Base-by-base conservation (phyloP, 2,888 invertebrate genomes). In the Drosophila pseudotakahashii region DNA sequence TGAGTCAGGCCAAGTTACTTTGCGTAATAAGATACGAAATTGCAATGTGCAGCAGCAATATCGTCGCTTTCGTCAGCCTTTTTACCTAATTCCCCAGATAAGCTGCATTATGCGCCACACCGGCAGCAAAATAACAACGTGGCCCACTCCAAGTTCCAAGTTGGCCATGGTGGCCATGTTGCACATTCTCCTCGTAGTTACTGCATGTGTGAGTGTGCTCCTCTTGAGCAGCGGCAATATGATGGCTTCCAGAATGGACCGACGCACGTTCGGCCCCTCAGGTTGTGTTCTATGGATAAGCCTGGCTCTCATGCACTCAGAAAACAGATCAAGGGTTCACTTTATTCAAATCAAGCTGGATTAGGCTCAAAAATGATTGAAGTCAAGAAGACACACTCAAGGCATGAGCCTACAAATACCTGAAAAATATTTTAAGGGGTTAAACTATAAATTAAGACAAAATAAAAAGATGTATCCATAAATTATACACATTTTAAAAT, bases 41-140 rank as follows among this genome's bases (percentile, higher is more conserved):
- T 87, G 87, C 87, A 85, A 76, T 86, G 78, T 86, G 60, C 42
- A 47, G 45, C 9, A 45, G 57, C 16, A 51, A 39, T 66, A 70
- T 41, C 61, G 63, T 60, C 71, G 75, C 84, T 86, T 84, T 84
- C 83, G 89, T 86, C 80, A 79, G 83, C 77, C 62, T 63, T 68
- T 77, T 71, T 76, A 88, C 76, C 84, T 89, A 85, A 85, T 89
- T 84, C 81, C 89, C 84, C 67, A 79, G 85, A 85, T 85, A 79
- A 85, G 84, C 89, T 81, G 85, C 79, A 87, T 85, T 85, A 88
- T 81, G 79, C 88, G 84, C 84, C 84, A 87, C 79, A 72, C 81
- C 75, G 81, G 80, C 74, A 81, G 75, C 71, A 86, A 80, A 85
- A 88, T 80, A 69, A 76, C 79, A 81, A 61, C 55, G 50, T 57